These are phyloP conservation scores for Julus scandinavius DNA, from an alignment of 2,888 invertebrate species.

Conservation along the genomic window DNA sequence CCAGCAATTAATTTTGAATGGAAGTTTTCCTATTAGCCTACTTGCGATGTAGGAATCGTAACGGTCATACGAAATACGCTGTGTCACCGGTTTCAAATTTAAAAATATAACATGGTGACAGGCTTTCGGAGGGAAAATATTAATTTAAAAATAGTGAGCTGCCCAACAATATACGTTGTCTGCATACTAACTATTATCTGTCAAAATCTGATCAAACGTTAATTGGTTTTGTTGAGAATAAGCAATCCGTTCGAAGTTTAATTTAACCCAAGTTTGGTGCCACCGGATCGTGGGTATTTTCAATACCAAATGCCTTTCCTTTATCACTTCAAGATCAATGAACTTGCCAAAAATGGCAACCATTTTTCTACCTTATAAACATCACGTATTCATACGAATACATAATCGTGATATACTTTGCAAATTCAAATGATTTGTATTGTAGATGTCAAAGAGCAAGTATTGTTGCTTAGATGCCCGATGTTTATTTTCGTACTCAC, in stretches of 20 bases:
- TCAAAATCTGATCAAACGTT: not conserved
- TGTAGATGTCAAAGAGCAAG: not conserved
- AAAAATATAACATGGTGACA: not conserved
- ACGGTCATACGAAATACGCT: constrained; percentile 7
- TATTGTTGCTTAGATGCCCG: not conserved
- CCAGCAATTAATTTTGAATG: constrained; percentile 6
- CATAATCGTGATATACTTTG: constrained; percentile 12
- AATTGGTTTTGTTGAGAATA: not conserved
- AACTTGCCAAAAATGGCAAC: constrained; percentile 1
- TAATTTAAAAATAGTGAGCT: not conserved
- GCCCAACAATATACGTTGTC: not conserved
- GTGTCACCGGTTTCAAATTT: not conserved
- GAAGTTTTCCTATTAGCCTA: constrained; percentile 28
- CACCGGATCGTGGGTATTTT: not conserved
- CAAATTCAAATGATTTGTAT: constrained; percentile 29
- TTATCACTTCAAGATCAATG: constrained; percentile 18
- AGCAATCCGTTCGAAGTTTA: not conserved
- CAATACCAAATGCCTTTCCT: not conserved
- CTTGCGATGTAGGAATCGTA: not conserved
- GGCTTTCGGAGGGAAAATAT: not conserved
- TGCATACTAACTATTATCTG: not conserved
- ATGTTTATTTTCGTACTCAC: not conserved
- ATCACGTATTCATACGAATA: not conserved
- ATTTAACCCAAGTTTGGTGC: not conserved
- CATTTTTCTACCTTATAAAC: not conserved